Base-by-base conservation (phyloP, 2,888 invertebrate genomes). In the Euproctis similis region DNA sequence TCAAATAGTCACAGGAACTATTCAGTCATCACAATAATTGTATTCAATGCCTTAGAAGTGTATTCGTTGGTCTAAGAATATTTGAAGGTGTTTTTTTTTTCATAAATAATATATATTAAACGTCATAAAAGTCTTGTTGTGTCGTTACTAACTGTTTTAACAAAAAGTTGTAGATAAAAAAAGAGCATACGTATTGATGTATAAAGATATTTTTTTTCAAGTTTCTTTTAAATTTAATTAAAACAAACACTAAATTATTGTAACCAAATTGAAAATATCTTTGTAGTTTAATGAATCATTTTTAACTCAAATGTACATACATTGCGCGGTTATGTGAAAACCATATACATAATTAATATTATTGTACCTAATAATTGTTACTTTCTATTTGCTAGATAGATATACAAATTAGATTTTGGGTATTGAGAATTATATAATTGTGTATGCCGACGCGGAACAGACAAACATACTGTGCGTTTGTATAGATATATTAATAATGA, bases 321-420 rank as follows among this genome's bases (percentile, higher is more conserved):
- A 66, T n/a, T n/a, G n/a, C n/a, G n/a, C n/a, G 39, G 31, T 67
- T 63, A 59, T 68, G 61, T 64, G n/a, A n/a, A n/a, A n/a, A n/a
- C n/a, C 59, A 61, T 57, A 63, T 57, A 57, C 71, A 59, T 49
- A 72, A 69, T 4, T 69, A 75, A 70, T 66, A 73, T 71, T 73
- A 72, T 67, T 72, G 71, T 80, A 80, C 80, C 77, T 81, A 80
- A n/a, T n/a, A n/a, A 78, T 78, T 82, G 80, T 82, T 82, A 81
- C 71, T 76, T 81, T 82, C 77, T 82, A 80, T 77, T 80, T 78
- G 77, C 81, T 82, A 82, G 81, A 82, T 82, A 82, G 82, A 78
- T 81, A 81, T 81, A 78, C 70, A 78, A 82, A 82, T 81, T 82
- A 82, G 80, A 77, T 75, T n/a, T n/a, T 71, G 72, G 68, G 64